Conservation (phyloP, 2,113 vertebrate genomes). For the Apaloderma vittatum region DNA sequence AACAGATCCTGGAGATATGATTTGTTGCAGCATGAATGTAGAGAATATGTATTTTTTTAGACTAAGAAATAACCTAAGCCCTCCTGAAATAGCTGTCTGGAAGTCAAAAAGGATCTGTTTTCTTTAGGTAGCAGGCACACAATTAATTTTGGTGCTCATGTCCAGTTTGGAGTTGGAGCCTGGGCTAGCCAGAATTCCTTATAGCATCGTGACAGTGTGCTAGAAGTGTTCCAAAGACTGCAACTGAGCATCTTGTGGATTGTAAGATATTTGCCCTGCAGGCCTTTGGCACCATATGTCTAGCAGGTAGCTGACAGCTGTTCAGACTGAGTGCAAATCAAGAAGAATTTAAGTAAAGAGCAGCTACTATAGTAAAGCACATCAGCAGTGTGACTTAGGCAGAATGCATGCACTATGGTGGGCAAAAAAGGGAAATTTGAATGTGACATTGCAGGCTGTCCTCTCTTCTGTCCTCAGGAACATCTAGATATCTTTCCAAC, state of each 20-base stretch:
- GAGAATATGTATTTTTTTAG: not conserved
- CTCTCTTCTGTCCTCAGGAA: not conserved
- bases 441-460: not conserved
- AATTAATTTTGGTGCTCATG: not conserved
- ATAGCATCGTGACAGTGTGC: not conserved
- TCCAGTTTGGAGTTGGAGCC: not conserved
- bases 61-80: not conserved
- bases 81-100: not conserved
- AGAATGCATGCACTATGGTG: not conserved
- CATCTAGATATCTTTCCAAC: not conserved
- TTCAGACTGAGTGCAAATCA: conserved; percentile 50
- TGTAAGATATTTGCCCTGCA: conserved; percentile 29
- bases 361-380: not conserved
- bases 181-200: not conserved
- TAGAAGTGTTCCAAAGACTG: not conserved
- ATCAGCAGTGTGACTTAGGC: not conserved
- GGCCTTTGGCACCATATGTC: conserved; percentile 41
- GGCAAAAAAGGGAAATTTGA: not conserved
- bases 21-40: not conserved
- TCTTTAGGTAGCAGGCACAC: not conserved
- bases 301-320: conserved; percentile 69
- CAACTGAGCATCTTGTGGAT: conserved; percentile 10
- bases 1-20: not conserved
- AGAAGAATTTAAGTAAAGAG: conserved; percentile 58
- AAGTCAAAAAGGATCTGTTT: not conserved